phyloP scores from a whole-genome alignment of 2,888 invertebrate genomes.

The Drosophila multiciliata region DNA sequence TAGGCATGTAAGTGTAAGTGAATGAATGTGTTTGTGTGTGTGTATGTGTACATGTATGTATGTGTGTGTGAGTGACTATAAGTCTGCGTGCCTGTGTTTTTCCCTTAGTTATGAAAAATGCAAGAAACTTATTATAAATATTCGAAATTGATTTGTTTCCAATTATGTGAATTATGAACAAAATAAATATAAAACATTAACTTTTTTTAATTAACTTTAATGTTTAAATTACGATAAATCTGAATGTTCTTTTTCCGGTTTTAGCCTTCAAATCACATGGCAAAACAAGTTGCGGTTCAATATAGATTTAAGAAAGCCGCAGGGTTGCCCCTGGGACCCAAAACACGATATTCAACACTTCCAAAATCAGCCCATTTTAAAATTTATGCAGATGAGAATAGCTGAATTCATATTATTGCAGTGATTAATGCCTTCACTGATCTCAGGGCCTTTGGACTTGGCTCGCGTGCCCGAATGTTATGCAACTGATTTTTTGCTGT shows the following conservation, averaged over 20 bases:
- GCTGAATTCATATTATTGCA: constrained; percentile 47
- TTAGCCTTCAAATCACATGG: constrained; percentile 24
- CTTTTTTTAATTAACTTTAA: constrained; percentile 39
- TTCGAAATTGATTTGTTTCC: constrained; percentile 57
- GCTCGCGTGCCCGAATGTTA: constrained; percentile 65
- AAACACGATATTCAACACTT: constrained; percentile 5
- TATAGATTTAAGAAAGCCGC: constrained; percentile 39
- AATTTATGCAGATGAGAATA: constrained; percentile 63
- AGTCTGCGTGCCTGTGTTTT: constrained; percentile 41
- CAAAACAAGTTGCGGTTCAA: constrained; percentile 61
- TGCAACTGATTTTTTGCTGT: constrained; percentile 51
- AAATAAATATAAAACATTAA: constrained; percentile 54
- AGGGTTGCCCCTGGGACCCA: constrained; percentile 11
- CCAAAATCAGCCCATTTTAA: constrained; percentile 35
- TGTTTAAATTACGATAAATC: neutral
- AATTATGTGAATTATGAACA: constrained; percentile 48
- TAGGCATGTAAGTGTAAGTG: constrained; percentile 63
- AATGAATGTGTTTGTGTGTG: neutral
- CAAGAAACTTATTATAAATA: constrained; percentile 53
- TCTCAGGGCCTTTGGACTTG: constrained; percentile 26
- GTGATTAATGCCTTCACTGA: constrained; percentile 59
- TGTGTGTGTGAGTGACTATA: constrained; percentile 22
- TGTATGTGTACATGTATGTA: constrained; percentile 7
- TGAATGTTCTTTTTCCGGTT: constrained; percentile 33
- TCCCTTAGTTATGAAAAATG: constrained; percentile 46